Evolutionary conservation across 1,140 invertebrate genomes (phyloP).

Genomic region (Drosophila malerkotliana): DNA sequence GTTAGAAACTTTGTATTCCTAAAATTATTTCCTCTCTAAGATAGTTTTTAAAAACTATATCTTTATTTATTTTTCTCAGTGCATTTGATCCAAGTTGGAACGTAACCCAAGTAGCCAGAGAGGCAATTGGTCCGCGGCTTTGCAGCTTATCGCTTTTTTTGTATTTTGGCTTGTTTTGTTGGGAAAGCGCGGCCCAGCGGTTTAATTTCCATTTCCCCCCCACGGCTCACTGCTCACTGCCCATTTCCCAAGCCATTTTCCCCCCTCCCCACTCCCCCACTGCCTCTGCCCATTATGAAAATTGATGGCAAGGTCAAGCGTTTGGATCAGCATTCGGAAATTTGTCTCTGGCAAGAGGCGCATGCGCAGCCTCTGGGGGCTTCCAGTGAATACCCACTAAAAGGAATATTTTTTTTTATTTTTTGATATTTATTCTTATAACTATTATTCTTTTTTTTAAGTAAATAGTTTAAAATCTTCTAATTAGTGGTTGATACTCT

Average conservation of each 20-base stretch:
- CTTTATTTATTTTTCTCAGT: not conserved
- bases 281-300: constrained; percentile 53
- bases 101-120: constrained; percentile 62
- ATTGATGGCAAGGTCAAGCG: constrained; percentile 79
- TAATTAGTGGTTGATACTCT: not conserved
- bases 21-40: no score
- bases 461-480: no score
- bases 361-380: constrained; percentile 29
- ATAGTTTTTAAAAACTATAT: no score
- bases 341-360: constrained; percentile 55
- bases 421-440: not conserved
- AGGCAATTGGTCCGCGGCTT: constrained; percentile 51
- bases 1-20: no score
- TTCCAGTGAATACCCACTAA: constrained; percentile 5
- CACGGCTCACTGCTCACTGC: not conserved
- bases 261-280: not conserved
- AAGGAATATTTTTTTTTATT: no score
- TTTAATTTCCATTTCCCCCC: constrained; percentile 35
- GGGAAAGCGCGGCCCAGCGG: constrained; percentile 45
- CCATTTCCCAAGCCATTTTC: constrained; percentile 30
- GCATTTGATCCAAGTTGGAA: not conserved
- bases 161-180: constrained; percentile 30
- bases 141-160: constrained; percentile 66
- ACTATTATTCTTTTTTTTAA: no score
- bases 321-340: constrained; percentile 55